Evolutionary conservation across 2,888 invertebrate species (phyloP).

Genomic region (Chirona hameri): DNA sequence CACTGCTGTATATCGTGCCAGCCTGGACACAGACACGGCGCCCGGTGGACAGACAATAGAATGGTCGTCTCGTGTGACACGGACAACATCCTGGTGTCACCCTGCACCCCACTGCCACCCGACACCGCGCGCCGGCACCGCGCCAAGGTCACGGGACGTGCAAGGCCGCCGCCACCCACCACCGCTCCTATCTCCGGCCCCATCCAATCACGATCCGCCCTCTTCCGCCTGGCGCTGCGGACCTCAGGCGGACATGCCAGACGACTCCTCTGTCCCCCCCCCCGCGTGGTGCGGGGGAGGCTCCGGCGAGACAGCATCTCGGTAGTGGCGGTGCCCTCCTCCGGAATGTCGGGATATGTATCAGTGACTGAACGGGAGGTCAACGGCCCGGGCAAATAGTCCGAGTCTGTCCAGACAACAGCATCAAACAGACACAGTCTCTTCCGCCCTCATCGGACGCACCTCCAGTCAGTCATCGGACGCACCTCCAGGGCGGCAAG

Average conservation of each 20-base stretch:
- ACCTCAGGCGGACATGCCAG: not conserved
- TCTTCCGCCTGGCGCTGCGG: not conserved
- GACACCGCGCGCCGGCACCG: not conserved
- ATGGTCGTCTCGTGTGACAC: not conserved
- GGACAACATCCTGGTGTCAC: not conserved
- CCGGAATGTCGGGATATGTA: not conserved
- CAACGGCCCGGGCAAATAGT: not conserved
- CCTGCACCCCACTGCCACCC: not conserved
- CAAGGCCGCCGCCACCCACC: not conserved
- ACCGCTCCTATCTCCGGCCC: not conserved
- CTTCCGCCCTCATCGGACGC: too few relatives aligned
- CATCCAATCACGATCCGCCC: not conserved
- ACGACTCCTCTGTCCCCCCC: not conserved
- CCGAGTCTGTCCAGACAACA: too few relatives aligned
- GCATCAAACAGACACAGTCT: too few relatives aligned
- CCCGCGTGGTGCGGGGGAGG: not conserved
- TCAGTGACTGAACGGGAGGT: not conserved
- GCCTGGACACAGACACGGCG: not conserved
- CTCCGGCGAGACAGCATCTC: not conserved
- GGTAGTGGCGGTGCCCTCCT: too few relatives aligned
- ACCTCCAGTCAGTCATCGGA: too few relatives aligned
- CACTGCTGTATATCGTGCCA: too few relatives aligned
- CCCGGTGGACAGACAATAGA: not conserved
- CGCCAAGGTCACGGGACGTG: not conserved
- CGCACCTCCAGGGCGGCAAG: too few relatives aligned